Conservation (phyloP, 2,888 invertebrate genomes). For the Cryptophagus acutangulus region DNA sequence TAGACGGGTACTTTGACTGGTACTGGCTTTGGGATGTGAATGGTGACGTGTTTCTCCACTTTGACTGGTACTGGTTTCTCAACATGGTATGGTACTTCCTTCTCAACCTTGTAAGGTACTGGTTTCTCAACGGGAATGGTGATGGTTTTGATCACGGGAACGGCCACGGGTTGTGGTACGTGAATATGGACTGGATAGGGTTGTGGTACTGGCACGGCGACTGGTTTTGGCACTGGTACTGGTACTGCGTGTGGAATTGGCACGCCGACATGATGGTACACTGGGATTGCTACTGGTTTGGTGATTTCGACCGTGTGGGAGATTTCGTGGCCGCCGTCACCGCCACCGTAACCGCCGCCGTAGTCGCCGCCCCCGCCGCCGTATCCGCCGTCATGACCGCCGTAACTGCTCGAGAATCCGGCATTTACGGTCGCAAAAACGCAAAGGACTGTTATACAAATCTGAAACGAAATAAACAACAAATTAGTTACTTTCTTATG, state of each 20-base stretch:
- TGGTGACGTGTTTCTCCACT: slow-evolving; percentile 63
- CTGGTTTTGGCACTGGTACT: slow-evolving; percentile 63
- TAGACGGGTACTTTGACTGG: slow-evolving; percentile 68
- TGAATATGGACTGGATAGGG: slow-evolving; percentile 66
- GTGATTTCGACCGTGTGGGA: slow-evolving; percentile 64
- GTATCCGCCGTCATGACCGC: slow-evolving; percentile 33
- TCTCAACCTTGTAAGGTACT: slow-evolving; percentile 66
- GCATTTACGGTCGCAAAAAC: slow-evolving; percentile 40
- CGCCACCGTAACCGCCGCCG: slow-evolving; percentile 30
- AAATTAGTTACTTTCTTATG: slow-evolving; percentile 8
- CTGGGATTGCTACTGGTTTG: slow-evolving; percentile 56
- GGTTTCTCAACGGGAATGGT: slow-evolving; percentile 67
- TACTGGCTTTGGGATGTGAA: slow-evolving; percentile 64
- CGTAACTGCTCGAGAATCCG: slow-evolving; percentile 37
- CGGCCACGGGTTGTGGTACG: slow-evolving; percentile 63
- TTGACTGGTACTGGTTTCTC: slow-evolving; percentile 66
- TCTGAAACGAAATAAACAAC: slow-evolving; percentile 31
- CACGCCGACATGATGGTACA: slow-evolving; percentile 51
- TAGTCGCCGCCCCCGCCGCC: slow-evolving; percentile 36
- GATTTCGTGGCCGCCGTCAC: slow-evolving; percentile 44
- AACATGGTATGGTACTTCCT: slow-evolving; percentile 59
- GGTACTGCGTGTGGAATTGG: slow-evolving; percentile 50
- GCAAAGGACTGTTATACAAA: slow-evolving; percentile 39
- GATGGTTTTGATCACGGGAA: slow-evolving; percentile 64
- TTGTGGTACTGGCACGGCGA: slow-evolving; percentile 63